Conservation (phyloP, 2,113 vertebrate species). For the Mirza zaza region DNA sequence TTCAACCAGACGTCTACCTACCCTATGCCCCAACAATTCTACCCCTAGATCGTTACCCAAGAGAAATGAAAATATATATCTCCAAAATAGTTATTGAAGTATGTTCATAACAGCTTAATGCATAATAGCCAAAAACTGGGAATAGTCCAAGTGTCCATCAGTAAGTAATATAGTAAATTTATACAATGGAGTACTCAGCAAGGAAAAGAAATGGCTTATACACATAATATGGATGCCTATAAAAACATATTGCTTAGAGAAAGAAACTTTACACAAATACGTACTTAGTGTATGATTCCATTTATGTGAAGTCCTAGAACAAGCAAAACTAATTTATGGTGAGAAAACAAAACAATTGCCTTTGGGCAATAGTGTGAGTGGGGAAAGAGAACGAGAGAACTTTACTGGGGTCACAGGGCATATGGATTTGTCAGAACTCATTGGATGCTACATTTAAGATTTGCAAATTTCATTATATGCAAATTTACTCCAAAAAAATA, state of each 20-base stretch:
- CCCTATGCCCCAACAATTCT: not conserved
- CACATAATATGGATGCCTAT: not conserved
- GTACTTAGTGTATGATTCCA: not conserved
- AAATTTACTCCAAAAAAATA: not conserved
- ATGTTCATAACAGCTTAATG: not conserved
- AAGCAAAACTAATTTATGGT: not conserved
- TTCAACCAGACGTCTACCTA: not conserved
- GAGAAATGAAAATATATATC: not conserved
- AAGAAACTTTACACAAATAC: not conserved
- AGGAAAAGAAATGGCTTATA: not conserved
- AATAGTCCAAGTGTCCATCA: not conserved
- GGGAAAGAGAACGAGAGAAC: not conserved
- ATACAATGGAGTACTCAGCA: not conserved
- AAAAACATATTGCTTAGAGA: not conserved
- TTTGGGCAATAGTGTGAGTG: not conserved
- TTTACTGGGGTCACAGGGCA: not conserved
- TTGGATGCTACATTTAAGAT: not conserved
- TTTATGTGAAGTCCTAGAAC: not conserved
- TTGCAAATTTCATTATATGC: not conserved
- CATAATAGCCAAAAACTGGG: not conserved
- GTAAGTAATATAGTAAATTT: not conserved
- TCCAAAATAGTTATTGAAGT: not conserved
- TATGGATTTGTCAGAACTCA: not conserved
- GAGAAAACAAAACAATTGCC: not conserved
- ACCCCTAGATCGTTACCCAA: not conserved